A percentile compares a stretch with the other conserved stretches of the same genome.
Evolutionary conservation across 2,888 invertebrate species (phyloP).

Genomic region (Sturmia bella): DNA sequence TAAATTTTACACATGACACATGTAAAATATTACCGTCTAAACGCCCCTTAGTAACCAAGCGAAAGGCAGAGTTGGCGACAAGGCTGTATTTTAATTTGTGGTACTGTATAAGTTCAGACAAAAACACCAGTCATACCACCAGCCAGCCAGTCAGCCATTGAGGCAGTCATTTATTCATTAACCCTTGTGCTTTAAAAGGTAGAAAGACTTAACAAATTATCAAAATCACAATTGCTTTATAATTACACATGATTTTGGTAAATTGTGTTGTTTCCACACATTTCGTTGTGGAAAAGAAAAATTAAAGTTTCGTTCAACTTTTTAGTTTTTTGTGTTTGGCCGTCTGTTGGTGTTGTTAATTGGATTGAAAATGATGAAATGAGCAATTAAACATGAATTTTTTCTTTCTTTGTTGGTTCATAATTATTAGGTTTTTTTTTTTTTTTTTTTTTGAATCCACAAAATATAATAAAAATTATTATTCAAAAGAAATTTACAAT

Average conservation of each 20-base stretch:
- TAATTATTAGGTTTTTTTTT: not conserved
- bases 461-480: not conserved
- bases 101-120: not conserved
- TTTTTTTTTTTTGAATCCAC: not conserved
- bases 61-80: no score
- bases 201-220: slow-evolving; percentile 55
- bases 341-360: slow-evolving; percentile 53
- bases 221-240: slow-evolving; percentile 62
- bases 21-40: no score
- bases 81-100: slow-evolving; percentile 13
- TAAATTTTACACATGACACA: no score
- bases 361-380: slow-evolving; percentile 59
- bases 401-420: not conserved
- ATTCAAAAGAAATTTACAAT: not conserved
- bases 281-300: slow-evolving; percentile 41
- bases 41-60: no score
- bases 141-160: not conserved
- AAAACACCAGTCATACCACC: not conserved
- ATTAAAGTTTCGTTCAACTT: slow-evolving; percentile 25
- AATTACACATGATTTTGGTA: slow-evolving; percentile 62
- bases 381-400: slow-evolving; percentile 57
- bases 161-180: slow-evolving; percentile 26
- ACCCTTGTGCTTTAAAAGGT: slow-evolving; percentile 35
- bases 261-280: slow-evolving; percentile 53
- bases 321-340: slow-evolving; percentile 18